Conservation (phyloP, 1,140 invertebrate species). For the Leguminivora glycinivorella region DNA sequence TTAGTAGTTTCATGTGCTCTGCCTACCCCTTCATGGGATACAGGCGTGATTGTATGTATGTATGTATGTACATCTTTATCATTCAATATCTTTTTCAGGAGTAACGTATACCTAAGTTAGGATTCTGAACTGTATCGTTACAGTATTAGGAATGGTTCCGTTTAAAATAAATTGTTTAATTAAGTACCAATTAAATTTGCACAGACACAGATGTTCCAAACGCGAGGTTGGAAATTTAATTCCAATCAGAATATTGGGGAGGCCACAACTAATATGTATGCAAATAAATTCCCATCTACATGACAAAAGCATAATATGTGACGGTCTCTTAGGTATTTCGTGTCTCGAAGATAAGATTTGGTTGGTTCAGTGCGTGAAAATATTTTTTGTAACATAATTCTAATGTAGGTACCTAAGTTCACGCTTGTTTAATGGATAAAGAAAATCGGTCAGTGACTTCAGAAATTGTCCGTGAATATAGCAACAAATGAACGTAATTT, state of each 20-base stretch:
- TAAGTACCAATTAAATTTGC: not conserved
- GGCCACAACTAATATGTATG: slow-evolving; percentile 19
- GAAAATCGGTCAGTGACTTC: slow-evolving; percentile 9
- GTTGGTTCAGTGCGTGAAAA: not conserved
- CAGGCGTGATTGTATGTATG: too few relatives aligned
- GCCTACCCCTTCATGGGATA: too few relatives aligned
- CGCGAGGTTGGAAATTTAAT: not conserved
- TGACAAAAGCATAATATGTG: slow-evolving; percentile 8
- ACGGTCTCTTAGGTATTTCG: not conserved
- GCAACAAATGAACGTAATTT: not conserved
- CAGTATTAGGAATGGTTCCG: too few relatives aligned
- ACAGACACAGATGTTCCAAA: slow-evolving; percentile 16
- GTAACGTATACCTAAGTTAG: too few relatives aligned
- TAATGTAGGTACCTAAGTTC: not conserved
- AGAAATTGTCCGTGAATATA: not conserved
- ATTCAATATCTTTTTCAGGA: too few relatives aligned
- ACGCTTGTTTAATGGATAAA: not conserved
- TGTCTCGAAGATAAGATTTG: not conserved
- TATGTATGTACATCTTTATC: too few relatives aligned
- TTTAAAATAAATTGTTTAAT: not conserved
- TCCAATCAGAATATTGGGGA: slow-evolving; percentile 7
- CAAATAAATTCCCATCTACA: slow-evolving; percentile 16
- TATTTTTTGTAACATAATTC: not conserved
- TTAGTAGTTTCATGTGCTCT: too few relatives aligned
- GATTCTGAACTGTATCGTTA: too few relatives aligned